Conservation (phyloP, 2,113 vertebrate genomes). For the Podarcis raffonei region DNA sequence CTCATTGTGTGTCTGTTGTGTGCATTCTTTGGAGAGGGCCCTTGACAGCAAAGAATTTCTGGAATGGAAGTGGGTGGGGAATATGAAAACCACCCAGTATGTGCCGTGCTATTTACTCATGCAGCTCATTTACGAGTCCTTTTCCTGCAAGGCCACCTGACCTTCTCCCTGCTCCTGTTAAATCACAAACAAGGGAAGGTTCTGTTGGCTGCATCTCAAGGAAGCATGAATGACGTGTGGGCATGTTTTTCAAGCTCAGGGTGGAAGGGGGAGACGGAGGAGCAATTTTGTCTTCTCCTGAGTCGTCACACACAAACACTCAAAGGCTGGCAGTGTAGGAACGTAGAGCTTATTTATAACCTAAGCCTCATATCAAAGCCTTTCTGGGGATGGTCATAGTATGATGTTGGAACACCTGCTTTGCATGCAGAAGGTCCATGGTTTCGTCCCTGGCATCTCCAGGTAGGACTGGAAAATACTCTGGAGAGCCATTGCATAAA, state of each 20-base stretch:
- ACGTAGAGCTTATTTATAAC: background rate
- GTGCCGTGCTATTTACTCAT: background rate
- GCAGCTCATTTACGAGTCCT: background rate
- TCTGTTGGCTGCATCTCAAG: background rate
- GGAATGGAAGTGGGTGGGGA: slow-evolving; percentile 16
- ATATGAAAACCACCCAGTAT: background rate
- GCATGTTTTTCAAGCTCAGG: background rate
- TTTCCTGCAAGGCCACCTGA: background rate
- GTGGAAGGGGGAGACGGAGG: background rate
- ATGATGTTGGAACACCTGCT: too few relatives aligned
- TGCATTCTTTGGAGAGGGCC: background rate
- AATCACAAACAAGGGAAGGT: background rate
- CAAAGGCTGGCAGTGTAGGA: background rate
- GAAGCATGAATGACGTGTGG: background rate
- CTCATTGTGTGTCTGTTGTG: background rate
- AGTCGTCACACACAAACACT: background rate
- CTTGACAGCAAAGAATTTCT: background rate
- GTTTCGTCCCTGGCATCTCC: too few relatives aligned
- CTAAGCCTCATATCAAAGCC: too few relatives aligned
- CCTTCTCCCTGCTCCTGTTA: background rate
- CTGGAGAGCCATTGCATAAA: too few relatives aligned
- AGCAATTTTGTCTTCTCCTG: background rate
- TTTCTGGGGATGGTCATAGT: too few relatives aligned
- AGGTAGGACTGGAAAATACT: too few relatives aligned
- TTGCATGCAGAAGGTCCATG: too few relatives aligned